Evolutionary conservation across 2,113 vertebrate genomes (phyloP).

Genomic region (Ciconia boyciana): DNA sequence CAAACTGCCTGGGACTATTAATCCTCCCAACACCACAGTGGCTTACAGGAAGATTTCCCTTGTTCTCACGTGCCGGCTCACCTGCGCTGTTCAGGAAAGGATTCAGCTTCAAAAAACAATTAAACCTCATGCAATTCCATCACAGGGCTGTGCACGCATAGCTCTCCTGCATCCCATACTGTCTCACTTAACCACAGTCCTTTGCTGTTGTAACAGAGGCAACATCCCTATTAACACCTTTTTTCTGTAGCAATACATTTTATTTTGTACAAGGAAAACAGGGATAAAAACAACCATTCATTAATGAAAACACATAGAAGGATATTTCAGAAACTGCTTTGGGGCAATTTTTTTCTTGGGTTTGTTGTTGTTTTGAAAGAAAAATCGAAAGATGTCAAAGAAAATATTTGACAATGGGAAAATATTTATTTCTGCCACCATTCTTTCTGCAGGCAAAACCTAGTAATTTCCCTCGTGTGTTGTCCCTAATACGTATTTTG

Average conservation of each 20-base stretch:
- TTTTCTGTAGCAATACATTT: not conserved
- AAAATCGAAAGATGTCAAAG: not conserved
- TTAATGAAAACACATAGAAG: not conserved
- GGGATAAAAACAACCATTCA: not conserved
- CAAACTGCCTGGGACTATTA: not conserved
- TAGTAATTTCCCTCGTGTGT: not conserved
- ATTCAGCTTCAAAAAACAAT: not conserved
- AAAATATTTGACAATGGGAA: not conserved
- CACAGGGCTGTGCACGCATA: not conserved
- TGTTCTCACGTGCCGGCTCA: accelerated
- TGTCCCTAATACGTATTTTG: accelerated
- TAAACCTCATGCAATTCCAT: not conserved
- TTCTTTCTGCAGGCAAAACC: not conserved
- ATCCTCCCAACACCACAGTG: accelerated
- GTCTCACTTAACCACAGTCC: accelerated
- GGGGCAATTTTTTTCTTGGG: not conserved
- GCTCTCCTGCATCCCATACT: not conserved
- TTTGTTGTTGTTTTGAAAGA: not conserved
- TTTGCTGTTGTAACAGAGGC: not conserved
- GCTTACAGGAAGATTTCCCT: not conserved
- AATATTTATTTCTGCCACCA: not conserved
- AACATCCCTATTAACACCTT: not conserved
- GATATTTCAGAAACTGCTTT: not conserved
- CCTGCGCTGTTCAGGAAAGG: not conserved
- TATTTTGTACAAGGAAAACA: not conserved